phyloP scores from a whole-genome alignment of 2,888 invertebrate species.

The Lumbricus terrestris region DNA sequence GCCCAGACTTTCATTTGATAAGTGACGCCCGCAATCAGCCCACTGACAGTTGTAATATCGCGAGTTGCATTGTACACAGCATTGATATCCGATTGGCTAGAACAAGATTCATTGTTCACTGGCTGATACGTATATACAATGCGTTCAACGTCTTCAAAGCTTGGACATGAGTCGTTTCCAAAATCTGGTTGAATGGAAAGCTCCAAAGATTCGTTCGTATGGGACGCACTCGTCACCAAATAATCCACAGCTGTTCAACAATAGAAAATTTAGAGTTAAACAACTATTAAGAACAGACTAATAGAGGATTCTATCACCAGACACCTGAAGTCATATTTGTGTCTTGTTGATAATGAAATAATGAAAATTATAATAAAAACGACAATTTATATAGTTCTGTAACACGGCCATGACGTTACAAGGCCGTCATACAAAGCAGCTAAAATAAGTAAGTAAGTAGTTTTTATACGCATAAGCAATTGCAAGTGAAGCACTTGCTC shows the following conservation, averaged over 20 bases:
- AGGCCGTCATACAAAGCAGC: too few relatives aligned
- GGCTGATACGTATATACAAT: background rate
- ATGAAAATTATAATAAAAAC: too few relatives aligned
- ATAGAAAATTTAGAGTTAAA: background rate
- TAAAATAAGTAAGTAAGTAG: too few relatives aligned
- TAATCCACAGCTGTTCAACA: background rate
- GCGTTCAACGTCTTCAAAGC: background rate
- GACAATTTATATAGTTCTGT: too few relatives aligned
- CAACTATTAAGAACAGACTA: background rate
- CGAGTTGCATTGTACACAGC: background rate
- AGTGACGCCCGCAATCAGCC: background rate
- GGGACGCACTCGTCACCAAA: background rate
- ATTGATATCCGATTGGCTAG: background rate
- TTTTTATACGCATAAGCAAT: too few relatives aligned
- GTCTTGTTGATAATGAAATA: too few relatives aligned
- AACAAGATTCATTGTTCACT: background rate
- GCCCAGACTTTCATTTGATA: background rate
- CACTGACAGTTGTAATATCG: background rate
- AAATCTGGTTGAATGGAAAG: background rate
- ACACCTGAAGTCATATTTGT: too few relatives aligned
- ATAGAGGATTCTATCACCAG: background rate
- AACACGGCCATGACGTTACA: too few relatives aligned
- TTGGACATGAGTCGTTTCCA: background rate
- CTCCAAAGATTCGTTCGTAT: background rate
- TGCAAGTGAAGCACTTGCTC: too few relatives aligned